phyloP scores from a whole-genome alignment of 2,113 vertebrate species.

The Sterna hirundo region DNA sequence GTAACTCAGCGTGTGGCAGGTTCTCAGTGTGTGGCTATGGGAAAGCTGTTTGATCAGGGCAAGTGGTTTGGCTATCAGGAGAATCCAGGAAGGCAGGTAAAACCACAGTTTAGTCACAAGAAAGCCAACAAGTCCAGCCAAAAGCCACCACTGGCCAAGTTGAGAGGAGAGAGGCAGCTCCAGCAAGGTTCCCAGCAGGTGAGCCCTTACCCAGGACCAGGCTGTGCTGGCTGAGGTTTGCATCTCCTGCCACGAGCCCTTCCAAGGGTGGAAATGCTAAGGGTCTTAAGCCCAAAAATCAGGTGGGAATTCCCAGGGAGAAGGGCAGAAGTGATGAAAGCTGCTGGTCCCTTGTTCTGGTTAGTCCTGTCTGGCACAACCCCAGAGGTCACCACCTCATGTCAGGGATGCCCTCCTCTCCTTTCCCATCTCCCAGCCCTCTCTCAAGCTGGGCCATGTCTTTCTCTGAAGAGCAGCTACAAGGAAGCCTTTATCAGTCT shows the following conservation, averaged over 20 bases:
- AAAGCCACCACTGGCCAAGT: neutral
- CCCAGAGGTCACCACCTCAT: neutral
- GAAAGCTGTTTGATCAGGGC: neutral
- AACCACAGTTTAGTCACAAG: neutral
- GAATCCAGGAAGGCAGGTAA: neutral
- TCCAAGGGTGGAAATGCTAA: neutral
- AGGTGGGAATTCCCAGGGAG: neutral
- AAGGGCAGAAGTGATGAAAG: neutral
- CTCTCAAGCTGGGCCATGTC: neutral
- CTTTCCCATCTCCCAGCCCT: neutral
- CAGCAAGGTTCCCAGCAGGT: neutral
- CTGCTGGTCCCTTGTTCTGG: neutral
- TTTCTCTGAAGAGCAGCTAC: neutral
- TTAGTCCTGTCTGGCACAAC: neutral
- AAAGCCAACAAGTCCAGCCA: neutral
- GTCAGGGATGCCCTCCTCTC: neutral
- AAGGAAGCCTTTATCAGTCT: neutral
- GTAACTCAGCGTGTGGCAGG: neutral
- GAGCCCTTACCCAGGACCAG: neutral
- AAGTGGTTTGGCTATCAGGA: neutral
- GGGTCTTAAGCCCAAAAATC: neutral
- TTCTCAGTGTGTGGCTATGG: neutral
- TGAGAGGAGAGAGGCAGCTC: neutral
- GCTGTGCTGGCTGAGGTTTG: neutral
- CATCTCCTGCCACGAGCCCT: neutral